phyloP scores from a whole-genome alignment of 1,140 invertebrate genomes.

The Phymorhynchus buccinoides region DNA sequence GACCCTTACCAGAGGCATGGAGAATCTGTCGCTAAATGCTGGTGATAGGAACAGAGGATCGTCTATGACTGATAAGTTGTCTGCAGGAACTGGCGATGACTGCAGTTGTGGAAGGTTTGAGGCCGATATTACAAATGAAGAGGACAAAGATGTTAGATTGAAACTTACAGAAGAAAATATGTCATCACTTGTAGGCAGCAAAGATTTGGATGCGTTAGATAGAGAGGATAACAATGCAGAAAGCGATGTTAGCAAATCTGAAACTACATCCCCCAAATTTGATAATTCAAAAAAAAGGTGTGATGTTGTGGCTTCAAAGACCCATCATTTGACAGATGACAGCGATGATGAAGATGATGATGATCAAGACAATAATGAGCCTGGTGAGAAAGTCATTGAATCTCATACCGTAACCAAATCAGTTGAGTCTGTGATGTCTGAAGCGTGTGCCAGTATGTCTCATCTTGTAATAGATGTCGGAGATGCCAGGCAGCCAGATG shows the following conservation, averaged over 20 bases:
- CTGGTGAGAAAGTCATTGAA: neutral
- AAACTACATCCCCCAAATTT: too few relatives aligned
- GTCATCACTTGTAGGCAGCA: neutral
- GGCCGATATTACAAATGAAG: neutral
- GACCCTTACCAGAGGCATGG: neutral
- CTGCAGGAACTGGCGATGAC: too few relatives aligned
- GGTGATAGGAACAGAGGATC: neutral
- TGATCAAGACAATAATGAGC: neutral
- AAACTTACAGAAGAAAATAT: neutral
- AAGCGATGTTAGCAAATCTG: too few relatives aligned
- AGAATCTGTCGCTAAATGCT: neutral
- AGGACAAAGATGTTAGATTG: neutral
- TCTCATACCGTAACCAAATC: neutral
- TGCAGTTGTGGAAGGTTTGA: too few relatives aligned
- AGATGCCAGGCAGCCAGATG: neutral
- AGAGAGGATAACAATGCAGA: neutral
- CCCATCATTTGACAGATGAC: too few relatives aligned
- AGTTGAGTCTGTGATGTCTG: neutral
- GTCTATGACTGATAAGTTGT: too few relatives aligned
- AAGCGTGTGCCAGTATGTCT: neutral
- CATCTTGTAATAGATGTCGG: too few relatives aligned
- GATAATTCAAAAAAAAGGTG: too few relatives aligned
- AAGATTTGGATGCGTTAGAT: neutral
- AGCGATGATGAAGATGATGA: too few relatives aligned
- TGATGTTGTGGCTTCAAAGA: too few relatives aligned